Percentiles rank a stretch among this genome's conserved stretches.
phyloP scores from a whole-genome alignment of 1,140 invertebrate species.

The Notospermus geniculatus region DNA sequence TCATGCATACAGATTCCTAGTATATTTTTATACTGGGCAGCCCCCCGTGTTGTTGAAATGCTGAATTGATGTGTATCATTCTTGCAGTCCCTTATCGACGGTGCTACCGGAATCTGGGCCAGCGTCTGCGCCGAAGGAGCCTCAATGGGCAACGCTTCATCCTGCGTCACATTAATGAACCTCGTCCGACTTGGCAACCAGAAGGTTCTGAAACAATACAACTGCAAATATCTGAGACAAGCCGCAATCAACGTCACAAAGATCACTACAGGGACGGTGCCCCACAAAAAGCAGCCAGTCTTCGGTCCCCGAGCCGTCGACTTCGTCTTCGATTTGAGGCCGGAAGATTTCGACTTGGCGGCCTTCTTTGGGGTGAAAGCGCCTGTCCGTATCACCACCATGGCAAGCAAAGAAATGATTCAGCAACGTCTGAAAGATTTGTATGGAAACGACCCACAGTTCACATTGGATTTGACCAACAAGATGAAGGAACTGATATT shows the following conservation, averaged over 20 bases:
- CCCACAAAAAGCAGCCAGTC: conserved; percentile 3
- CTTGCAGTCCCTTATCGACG: background rate
- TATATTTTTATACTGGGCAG: no score
- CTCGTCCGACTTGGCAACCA: conserved; percentile 9
- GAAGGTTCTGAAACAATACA: conserved; percentile 8
- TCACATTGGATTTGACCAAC: background rate
- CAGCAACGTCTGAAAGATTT: background rate
- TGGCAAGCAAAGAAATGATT: conserved; percentile 1
- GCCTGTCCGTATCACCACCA: conserved; percentile 7
- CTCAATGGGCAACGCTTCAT: conserved; percentile 3
- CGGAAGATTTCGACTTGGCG: conserved; percentile 10
- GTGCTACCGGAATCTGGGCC: conserved; percentile 7
- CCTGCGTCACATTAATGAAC: conserved; percentile 6
- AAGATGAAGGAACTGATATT: conserved; percentile 10
- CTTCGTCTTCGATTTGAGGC: background rate
- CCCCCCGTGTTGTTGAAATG: no score
- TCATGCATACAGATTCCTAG: no score
- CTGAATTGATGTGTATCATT: no score
- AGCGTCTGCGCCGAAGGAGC: conserved; percentile 13
- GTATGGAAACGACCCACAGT: conserved; percentile 1
- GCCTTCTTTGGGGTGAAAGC: conserved; percentile 4
- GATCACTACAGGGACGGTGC: conserved; percentile 1
- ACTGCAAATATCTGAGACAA: conserved; percentile 4
- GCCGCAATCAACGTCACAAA: conserved; percentile 9
- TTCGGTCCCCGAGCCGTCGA: conserved; percentile 6